Evolutionary conservation across 2,113 vertebrate species (phyloP).

Genomic region (Pipra filicauda): DNA sequence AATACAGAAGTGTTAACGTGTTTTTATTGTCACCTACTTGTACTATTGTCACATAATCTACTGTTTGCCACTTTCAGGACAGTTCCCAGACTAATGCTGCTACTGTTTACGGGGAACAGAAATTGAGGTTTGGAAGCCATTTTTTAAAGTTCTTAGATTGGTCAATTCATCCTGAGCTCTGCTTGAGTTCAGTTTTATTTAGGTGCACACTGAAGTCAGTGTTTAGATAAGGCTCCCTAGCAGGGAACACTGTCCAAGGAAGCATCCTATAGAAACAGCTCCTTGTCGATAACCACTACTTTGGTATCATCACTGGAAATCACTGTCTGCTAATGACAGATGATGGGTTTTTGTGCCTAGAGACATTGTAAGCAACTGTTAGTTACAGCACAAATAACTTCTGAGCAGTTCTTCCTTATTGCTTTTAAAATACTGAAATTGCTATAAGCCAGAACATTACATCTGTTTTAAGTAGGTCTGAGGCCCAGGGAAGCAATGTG

Average conservation of each 20-base stretch:
- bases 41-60: not conserved
- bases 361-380: not conserved
- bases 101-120: not conserved
- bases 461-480: not conserved
- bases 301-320: not conserved
- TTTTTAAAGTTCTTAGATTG: not conserved
- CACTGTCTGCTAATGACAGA: not conserved
- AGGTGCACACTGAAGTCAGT: not conserved
- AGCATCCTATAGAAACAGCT: not conserved
- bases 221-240: not conserved
- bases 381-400: conserved; percentile 38
- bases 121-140: not conserved
- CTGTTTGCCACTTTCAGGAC: not conserved
- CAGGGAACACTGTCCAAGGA: not conserved
- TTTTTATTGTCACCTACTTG: not conserved
- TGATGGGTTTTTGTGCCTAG: not conserved
- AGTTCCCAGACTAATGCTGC: not conserved
- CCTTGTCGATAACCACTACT: not conserved
- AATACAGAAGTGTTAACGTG: rapidly evolving
- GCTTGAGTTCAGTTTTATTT: not conserved
- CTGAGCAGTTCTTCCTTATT: not conserved
- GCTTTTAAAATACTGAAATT: not conserved
- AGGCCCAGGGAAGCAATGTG: conserved; percentile 9
- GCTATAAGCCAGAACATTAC: not conserved
- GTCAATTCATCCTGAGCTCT: not conserved